Conservation (phyloP, 1,140 invertebrate species). For the Muscidifurax raptorellus region DNA sequence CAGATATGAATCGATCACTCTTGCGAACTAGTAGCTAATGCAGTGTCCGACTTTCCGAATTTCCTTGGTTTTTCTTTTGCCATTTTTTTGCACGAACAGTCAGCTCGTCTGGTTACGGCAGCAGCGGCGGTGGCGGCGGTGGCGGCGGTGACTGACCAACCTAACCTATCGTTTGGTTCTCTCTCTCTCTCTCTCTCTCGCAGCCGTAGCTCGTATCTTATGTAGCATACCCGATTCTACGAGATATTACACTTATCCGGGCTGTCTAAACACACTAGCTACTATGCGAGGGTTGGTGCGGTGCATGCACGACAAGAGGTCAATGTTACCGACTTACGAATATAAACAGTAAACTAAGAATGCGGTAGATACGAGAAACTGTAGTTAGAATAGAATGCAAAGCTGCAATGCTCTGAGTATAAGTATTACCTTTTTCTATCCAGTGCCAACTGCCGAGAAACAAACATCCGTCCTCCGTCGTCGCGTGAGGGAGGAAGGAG, state of each 20-base stretch:
- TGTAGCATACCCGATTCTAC: slow-evolving; percentile 11
- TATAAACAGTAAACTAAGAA: background rate
- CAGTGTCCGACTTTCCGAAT: background rate
- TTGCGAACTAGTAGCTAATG: background rate
- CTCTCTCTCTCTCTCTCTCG: background rate
- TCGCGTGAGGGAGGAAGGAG: background rate
- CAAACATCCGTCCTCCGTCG: slow-evolving; percentile 41
- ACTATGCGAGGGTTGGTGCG: background rate
- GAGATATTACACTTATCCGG: background rate
- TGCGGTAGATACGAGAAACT: background rate
- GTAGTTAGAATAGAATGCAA: background rate
- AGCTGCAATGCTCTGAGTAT: background rate
- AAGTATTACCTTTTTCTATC: slow-evolving; percentile 49
- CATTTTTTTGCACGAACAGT: background rate
- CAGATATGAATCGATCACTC: background rate
- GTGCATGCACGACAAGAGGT: background rate
- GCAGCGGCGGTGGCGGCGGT: background rate
- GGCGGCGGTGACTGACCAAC: background rate
- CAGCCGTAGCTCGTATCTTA: background rate
- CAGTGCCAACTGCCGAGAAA: slow-evolving; percentile 41
- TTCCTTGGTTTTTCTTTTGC: background rate
- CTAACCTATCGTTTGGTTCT: background rate
- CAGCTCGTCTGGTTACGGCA: background rate
- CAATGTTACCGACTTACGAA: background rate
- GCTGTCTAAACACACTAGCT: background rate